Percentiles rank a stretch among this genome's conserved stretches.
Evolutionary conservation across 2,113 vertebrate species (phyloP).

Genomic region (Hyaena hyaena): DNA sequence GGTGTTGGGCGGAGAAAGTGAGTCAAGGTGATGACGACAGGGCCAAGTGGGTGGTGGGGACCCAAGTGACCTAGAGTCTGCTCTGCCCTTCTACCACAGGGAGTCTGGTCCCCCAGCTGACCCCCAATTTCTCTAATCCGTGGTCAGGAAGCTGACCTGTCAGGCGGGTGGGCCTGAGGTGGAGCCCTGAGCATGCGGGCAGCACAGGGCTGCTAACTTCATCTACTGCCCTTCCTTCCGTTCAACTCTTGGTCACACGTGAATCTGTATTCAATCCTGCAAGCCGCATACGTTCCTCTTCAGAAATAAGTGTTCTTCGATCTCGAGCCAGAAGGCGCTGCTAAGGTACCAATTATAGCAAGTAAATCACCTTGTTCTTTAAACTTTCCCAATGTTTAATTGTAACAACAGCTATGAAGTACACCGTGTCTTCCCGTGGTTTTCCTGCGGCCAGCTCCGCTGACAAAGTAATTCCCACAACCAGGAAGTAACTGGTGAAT

Average conservation of each 20-base stretch:
- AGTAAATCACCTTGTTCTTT: neutral
- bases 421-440: neutral
- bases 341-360: rapidly evolving
- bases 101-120: too few species aligned
- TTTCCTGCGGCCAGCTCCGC: neutral
- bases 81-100: too few species aligned
- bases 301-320: neutral
- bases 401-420: neutral
- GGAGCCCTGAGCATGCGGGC: neutral
- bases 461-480: neutral
- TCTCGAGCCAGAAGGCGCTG: neutral
- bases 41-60: neutral
- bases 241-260: neutral
- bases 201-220: neutral
- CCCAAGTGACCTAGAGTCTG: rapidly evolving
- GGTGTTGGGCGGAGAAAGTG: neutral
- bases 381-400: neutral
- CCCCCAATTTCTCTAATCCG: neutral
- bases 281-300: neutral
- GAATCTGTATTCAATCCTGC: rapidly evolving
- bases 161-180: too few species aligned
- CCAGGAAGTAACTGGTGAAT: neutral
- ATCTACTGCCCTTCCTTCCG: neutral
- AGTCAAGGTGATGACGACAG: rapidly evolving
- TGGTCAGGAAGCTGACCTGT: neutral